phyloP scores from a whole-genome alignment of 1,140 invertebrate genomes.

The Temnothorax curvispinosus region DNA sequence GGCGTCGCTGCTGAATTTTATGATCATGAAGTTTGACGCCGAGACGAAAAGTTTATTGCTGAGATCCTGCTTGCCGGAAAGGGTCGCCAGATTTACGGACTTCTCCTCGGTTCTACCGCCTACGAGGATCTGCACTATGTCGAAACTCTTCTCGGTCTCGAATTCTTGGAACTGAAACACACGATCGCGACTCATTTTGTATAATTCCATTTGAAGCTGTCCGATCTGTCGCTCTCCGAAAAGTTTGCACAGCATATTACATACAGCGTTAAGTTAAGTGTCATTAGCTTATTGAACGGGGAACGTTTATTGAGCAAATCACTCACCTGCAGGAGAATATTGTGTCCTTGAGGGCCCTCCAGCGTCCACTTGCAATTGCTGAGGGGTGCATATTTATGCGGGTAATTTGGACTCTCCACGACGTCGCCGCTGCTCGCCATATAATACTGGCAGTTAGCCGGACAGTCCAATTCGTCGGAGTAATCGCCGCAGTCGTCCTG shows the following conservation, averaged over 20 bases:
- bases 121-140: conserved; percentile 97
- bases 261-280: background rate
- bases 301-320: background rate
- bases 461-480: conserved; percentile 96
- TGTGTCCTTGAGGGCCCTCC: conserved; percentile 97
- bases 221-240: background rate
- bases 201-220: background rate
- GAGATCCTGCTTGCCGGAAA: conserved; percentile 95
- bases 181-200: background rate
- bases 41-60: conserved; percentile 95
- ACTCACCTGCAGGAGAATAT: conserved; percentile 92
- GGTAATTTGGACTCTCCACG: conserved; percentile 97
- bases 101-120: conserved; percentile 98
- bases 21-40: conserved; percentile 98
- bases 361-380: conserved; percentile 98
- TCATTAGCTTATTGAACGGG: background rate
- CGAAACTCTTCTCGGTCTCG: conserved; percentile 98
- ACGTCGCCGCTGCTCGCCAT: conserved; percentile 98
- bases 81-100: conserved; percentile 94
- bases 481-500: conserved; percentile 97
- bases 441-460: conserved; percentile 95
- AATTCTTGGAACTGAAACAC: conserved; percentile 96
- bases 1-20: conserved; percentile 97
- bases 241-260: background rate
- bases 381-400: conserved; percentile 95